A percentile compares a stretch with the other conserved stretches of the same genome.
Conservation (phyloP, 2,888 invertebrate genomes). For the Coremacera marginata region DNA sequence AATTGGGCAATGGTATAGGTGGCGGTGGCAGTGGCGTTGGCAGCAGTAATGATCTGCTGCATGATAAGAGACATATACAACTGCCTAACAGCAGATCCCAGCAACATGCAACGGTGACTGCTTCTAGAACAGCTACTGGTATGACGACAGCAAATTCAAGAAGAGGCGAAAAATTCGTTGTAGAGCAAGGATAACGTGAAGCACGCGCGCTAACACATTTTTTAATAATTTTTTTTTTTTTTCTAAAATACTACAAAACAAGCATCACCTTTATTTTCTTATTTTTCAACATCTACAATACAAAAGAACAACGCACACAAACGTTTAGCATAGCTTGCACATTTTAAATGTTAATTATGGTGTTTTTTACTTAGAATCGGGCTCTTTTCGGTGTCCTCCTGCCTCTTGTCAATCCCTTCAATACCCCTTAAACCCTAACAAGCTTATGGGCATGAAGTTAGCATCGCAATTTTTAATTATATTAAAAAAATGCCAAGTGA, state of each 20-base stretch:
- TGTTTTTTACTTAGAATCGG: neutral
- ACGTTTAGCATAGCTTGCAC: slow-evolving; percentile 20
- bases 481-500: too few species aligned
- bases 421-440: neutral
- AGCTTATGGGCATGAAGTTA: too few species aligned
- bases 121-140: slow-evolving; percentile 47
- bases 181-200: slow-evolving; percentile 28
- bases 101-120: slow-evolving; percentile 44
- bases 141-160: slow-evolving; percentile 21
- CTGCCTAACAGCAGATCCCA: slow-evolving; percentile 52
- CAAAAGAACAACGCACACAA: slow-evolving; percentile 8
- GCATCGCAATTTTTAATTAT: too few species aligned
- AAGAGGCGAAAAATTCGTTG: slow-evolving; percentile 25
- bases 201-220: slow-evolving; percentile 20
- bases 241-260: neutral
- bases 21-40: slow-evolving; percentile 74
- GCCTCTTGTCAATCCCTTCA: neutral
- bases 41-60: slow-evolving; percentile 63
- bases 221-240: neutral
- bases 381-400: slow-evolving; percentile 9
- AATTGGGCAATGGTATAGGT: slow-evolving; percentile 79
- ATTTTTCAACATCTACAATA: neutral
- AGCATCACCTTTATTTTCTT: neutral
- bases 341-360: neutral
- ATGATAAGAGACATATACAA: slow-evolving; percentile 63